These are phyloP conservation scores for Muscicapa comitata DNA, from an alignment of 2,797 vertebrate genomes.

Conservation along the genomic window DNA sequence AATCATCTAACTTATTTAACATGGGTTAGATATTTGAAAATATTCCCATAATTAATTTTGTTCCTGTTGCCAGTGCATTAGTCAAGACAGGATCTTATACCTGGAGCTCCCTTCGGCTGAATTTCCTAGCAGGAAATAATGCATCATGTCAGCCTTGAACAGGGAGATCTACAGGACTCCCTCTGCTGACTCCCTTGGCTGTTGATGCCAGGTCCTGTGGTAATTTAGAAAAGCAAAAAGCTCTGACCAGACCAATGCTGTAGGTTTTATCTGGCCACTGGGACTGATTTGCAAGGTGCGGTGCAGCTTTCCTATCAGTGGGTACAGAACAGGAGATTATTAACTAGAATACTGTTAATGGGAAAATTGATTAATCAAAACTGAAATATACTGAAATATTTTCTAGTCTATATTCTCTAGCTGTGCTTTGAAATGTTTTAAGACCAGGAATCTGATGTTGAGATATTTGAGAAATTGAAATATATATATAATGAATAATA, in stretches of 20 bases:
- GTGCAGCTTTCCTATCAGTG: not conserved
- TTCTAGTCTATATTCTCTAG: not conserved
- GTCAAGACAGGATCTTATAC: not conserved
- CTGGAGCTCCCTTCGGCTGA: not conserved
- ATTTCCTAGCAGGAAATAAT: not conserved
- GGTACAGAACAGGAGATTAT: not conserved
- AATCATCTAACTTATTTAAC: not conserved
- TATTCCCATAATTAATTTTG: not conserved
- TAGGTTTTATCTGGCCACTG: not conserved
- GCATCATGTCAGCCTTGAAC: not conserved
- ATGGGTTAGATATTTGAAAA: not conserved
- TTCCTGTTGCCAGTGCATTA: not conserved
- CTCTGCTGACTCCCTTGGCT: not conserved
- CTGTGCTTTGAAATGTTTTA: not conserved
- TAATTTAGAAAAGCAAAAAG: not conserved
- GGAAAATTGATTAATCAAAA: not conserved
- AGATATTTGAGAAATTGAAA: not conserved
- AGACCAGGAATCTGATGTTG: not conserved
- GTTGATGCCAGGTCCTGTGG: not conserved
- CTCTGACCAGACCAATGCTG: not conserved
- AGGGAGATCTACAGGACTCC: not conserved
- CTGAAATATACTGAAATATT: conserved; percentile 22
- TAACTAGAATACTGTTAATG: not conserved
- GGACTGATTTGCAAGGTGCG: not conserved
- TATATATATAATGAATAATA: not conserved